Conservation (phyloP, 2,113 vertebrate genomes). For the Hepsetus odoe region DNA sequence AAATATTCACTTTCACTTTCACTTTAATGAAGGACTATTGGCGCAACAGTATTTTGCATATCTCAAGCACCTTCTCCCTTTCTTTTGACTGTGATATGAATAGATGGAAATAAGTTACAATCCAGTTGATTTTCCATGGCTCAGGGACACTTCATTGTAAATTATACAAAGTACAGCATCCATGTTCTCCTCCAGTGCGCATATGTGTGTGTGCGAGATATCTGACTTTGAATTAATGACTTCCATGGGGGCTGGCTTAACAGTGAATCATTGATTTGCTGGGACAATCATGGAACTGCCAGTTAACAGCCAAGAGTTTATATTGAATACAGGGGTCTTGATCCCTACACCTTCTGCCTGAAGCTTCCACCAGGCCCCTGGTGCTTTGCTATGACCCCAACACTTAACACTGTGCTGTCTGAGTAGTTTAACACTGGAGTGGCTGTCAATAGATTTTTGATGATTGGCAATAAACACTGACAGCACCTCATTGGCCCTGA, state of each 20-base stretch:
- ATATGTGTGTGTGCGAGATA: slow-evolving; percentile 1
- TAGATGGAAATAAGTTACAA: background rate
- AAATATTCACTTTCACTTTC: too few species aligned
- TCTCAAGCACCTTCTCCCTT: background rate
- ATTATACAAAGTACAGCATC: background rate
- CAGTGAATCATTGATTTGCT: slow-evolving; percentile 7
- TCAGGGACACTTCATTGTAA: background rate
- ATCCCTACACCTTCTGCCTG: background rate
- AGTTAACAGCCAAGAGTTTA: slow-evolving; percentile 11
- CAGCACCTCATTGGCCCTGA: background rate
- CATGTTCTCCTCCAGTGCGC: background rate
- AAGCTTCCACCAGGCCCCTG: background rate
- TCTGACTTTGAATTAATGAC: slow-evolving; percentile 5
- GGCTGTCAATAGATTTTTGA: background rate
- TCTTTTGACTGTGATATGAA: background rate
- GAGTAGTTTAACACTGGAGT: background rate
- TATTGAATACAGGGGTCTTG: slow-evolving; percentile 6
- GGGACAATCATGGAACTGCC: background rate
- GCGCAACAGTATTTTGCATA: background rate
- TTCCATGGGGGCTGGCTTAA: background rate
- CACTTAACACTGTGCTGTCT: background rate
- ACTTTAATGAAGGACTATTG: too few species aligned
- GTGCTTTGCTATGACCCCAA: background rate
- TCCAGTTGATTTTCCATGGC: background rate
- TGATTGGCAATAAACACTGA: background rate